A percentile compares a stretch with the other conserved stretches of the same genome.
Conservation (phyloP, 2,888 invertebrate genomes). For the Dromius quadrimaculatus region DNA sequence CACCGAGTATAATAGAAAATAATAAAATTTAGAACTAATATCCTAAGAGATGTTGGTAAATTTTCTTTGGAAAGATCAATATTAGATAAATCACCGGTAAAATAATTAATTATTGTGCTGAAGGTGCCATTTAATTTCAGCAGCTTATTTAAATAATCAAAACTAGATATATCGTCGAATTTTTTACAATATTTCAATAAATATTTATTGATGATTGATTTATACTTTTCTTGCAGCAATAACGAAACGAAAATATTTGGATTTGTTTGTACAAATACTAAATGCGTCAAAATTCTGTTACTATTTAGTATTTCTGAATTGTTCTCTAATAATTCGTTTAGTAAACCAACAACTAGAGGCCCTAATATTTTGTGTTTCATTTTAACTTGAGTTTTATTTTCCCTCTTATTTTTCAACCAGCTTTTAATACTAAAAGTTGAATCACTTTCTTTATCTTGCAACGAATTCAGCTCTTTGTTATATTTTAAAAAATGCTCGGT, state of each 20-base stretch:
- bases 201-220: conserved; percentile 64
- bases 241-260: conserved; percentile 66
- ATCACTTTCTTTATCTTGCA: not conserved
- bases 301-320: too few species aligned
- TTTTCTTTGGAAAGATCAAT: not conserved
- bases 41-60: conserved; percentile 11
- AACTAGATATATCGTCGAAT: conserved; percentile 67
- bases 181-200: conserved; percentile 67
- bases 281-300: conserved; percentile 68
- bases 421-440: conserved; percentile 55
- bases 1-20: conserved; percentile 62
- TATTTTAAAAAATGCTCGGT: conserved; percentile 51
- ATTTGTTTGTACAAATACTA: conserved; percentile 73
- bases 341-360: conserved; percentile 64
- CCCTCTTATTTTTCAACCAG: conserved; percentile 65
- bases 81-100: conserved; percentile 58
- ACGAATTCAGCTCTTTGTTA: conserved; percentile 33
- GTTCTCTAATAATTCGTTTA: conserved; percentile 60
- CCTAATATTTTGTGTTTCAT: conserved; percentile 57
- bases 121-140: not conserved
- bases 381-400: conserved; percentile 52
- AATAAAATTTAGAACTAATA: conserved; percentile 57
- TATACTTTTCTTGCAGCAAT: conserved; percentile 67
- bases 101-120: not conserved
- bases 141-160: conserved; percentile 62